Evolutionary conservation across 2,113 vertebrate species (phyloP), one percentile per base, ranked within the genome.

Genomic region (Jaculus jaculus): DNA sequence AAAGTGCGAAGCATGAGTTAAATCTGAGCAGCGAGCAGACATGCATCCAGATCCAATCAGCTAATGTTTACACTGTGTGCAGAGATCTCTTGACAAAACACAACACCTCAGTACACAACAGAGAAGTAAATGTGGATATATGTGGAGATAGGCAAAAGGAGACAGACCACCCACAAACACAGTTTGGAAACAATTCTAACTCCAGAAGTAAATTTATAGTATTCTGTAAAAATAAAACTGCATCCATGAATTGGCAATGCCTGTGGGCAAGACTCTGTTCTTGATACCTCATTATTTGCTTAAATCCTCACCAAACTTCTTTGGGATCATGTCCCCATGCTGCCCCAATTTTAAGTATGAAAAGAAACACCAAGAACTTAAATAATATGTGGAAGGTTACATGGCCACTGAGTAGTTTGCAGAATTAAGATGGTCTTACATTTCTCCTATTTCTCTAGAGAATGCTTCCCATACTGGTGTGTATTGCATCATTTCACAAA

Each of bases 201-300:
- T 16, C 13, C 54, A 54, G 54, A 54, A 54, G 15, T 12, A 68
- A 20, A 66, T 26, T 51, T 75, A 75, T 65, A 26, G 51, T 16
- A 75, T 51, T 66, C 39, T 82, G 42, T n/a, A 39, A 89, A 84
- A 84, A 74, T 63, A 20, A 84, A 91, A 95, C 51, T 65, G 16
- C 54, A 15, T 63, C 13, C 6, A 79, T 73, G 39, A 92, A 78
- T 34, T 63, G 47, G 28, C 60, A 63, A 77, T n/a, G 5, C 65
- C 51, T 82, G 30, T 18, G 13, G 74, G 26, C 4, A 63, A 78
- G n/a, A 77, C 15, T 34, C 3, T 90, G 4, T 75, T 7, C 9
- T 32, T 84, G 63, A 5, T 32, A 42, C 12, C 8, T 89, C 37
- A 61, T 61, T 39, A 77, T 88, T 94, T 93, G 30, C 83, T 75